Conservation (phyloP, 2,113 vertebrate species). For the Panthera tigris region DNA sequence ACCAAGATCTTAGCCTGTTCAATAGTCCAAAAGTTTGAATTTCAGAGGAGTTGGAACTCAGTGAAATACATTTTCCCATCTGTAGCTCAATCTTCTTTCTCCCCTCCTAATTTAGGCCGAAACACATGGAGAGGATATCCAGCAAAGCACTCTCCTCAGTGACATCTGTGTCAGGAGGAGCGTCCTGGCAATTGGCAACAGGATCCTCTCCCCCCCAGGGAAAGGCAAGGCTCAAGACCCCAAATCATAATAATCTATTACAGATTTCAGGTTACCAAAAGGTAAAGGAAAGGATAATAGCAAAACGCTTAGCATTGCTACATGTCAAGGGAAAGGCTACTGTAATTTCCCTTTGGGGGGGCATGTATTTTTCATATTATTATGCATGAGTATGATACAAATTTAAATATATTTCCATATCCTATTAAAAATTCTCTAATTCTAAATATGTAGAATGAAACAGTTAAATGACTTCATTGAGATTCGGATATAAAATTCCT, state of each 20-base stretch:
- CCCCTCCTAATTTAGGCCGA: background rate
- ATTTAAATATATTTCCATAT: slow-evolving; percentile 71
- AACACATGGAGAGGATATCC: slow-evolving; percentile 31
- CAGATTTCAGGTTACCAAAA: slow-evolving; percentile 72
- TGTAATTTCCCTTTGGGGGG: slow-evolving; percentile 45
- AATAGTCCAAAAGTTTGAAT: slow-evolving; percentile 46
- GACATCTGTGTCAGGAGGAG: slow-evolving; percentile 65
- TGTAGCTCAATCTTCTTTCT: background rate
- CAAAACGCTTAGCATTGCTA: slow-evolving; percentile 58
- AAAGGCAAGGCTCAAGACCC: slow-evolving; percentile 45
- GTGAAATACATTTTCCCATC: slow-evolving; percentile 32
- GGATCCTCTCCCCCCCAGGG: background rate
- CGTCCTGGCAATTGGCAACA: slow-evolving; percentile 37
- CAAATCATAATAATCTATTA: slow-evolving; percentile 69
- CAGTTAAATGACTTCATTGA: slow-evolving; percentile 48
- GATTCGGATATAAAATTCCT: slow-evolving; percentile 12
- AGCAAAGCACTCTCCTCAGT: background rate
- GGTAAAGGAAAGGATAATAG: slow-evolving; percentile 54
- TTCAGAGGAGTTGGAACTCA: slow-evolving; percentile 55
- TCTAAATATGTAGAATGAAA: slow-evolving; percentile 56
- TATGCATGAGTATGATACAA: slow-evolving; percentile 61
- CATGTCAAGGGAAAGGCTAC: slow-evolving; percentile 69
- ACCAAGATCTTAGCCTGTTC: slow-evolving; percentile 20
- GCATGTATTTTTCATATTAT: slow-evolving; percentile 58
- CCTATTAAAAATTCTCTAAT: slow-evolving; percentile 49